Evolutionary conservation across 2,113 vertebrate genomes (phyloP).

Genomic region (Cephalopholis sonnerati): DNA sequence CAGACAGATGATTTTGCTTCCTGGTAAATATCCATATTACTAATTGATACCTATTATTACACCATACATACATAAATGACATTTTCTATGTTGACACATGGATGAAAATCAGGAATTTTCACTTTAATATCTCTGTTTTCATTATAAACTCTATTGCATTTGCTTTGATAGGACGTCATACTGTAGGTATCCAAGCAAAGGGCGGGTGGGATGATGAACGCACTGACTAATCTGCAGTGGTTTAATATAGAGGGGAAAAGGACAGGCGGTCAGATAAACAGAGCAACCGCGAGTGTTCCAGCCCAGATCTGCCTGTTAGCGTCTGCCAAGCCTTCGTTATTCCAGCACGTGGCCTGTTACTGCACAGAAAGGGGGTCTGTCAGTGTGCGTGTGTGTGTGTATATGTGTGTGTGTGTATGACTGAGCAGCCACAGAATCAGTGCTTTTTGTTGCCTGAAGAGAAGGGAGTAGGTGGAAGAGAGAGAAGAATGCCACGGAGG

Average conservation of each 20-base stretch:
- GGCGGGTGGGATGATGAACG: constrained; percentile 27
- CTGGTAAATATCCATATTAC: background rate
- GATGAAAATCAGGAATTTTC: constrained; percentile 17
- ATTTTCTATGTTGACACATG: background rate
- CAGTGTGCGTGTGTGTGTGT: background rate
- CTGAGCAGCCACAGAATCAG: constrained; percentile 35
- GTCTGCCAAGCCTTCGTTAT: constrained; percentile 53
- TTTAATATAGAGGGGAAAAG: constrained; percentile 61
- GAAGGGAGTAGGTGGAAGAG: constrained; percentile 28
- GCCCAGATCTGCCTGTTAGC: constrained; percentile 61
- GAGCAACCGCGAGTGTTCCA: constrained; percentile 43
- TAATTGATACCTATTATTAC: background rate
- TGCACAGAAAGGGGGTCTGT: constrained; percentile 39
- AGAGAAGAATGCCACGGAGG: constrained; percentile 72
- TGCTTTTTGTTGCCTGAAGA: constrained; percentile 37
- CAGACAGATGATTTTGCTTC: background rate
- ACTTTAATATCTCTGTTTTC: background rate
- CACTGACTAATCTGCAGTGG: constrained; percentile 65
- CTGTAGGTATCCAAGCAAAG: constrained; percentile 7
- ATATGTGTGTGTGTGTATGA: background rate
- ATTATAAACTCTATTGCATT: background rate
- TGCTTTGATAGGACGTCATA: constrained; percentile 10
- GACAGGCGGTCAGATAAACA: constrained; percentile 72
- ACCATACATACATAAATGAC: background rate
- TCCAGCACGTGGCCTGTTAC: constrained; percentile 41